Percentiles rank a stretch among this genome's conserved stretches.
These are phyloP conservation scores for Limnodromus scolopaceus DNA, from an alignment of 2,797 vertebrate genomes.

Conservation along the genomic window DNA sequence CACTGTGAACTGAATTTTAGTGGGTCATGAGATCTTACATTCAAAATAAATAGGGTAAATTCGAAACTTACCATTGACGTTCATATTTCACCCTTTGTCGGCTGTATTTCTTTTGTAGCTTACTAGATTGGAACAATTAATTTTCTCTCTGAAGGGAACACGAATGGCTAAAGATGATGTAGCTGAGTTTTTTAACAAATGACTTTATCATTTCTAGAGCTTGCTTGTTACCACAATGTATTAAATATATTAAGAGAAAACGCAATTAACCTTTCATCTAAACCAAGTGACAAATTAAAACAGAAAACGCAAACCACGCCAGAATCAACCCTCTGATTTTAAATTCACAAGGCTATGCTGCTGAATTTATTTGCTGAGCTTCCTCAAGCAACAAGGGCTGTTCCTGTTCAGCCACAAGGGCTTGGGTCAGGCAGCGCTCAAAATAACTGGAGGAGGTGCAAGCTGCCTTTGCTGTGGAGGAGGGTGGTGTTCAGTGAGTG, in stretches of 20 bases:
- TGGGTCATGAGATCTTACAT: slow-evolving; percentile 89
- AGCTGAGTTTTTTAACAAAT: slow-evolving; percentile 76
- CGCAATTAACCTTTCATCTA: slow-evolving; percentile 69
- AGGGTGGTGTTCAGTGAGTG: neutral
- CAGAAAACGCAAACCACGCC: slow-evolving; percentile 27
- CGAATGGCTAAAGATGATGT: slow-evolving; percentile 75
- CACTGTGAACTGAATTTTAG: slow-evolving; percentile 95
- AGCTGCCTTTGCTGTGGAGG: neutral
- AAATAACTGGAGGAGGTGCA: neutral
- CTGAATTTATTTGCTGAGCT: slow-evolving; percentile 5
- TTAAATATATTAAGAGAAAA: slow-evolving; percentile 71
- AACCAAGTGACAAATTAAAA: slow-evolving; percentile 72
- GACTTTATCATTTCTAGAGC: slow-evolving; percentile 76
- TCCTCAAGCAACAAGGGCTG: neutral
- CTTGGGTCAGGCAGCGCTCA: neutral
- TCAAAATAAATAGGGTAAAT: slow-evolving; percentile 89
- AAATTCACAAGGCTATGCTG: neutral
- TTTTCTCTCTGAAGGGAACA: slow-evolving; percentile 79
- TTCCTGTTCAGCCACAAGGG: neutral
- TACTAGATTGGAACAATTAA: slow-evolving; percentile 83
- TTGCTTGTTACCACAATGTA: slow-evolving; percentile 67
- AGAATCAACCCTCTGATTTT: slow-evolving; percentile 57
- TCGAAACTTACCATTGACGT: slow-evolving; percentile 81
- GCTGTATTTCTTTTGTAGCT: slow-evolving; percentile 79
- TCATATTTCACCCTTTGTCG: slow-evolving; percentile 85